Conservation (phyloP, 2,113 vertebrate genomes). For the Oceanodroma tethys region DNA sequence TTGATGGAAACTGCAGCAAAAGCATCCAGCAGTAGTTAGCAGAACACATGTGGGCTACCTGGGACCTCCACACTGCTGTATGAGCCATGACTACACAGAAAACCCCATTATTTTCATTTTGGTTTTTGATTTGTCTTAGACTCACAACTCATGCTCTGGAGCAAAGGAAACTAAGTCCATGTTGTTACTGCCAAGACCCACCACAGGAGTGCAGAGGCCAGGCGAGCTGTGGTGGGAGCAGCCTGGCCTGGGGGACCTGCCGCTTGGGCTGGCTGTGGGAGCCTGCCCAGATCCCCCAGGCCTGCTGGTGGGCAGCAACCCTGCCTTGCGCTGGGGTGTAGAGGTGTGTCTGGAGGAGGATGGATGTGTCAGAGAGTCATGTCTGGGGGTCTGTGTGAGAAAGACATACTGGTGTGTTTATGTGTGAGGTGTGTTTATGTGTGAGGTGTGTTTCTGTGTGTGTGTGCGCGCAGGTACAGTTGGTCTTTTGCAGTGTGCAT, state of each 20-base stretch:
- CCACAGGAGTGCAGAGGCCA: not conserved
- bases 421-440: not conserved
- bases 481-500: not conserved
- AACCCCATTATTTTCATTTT: not conserved
- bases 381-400: not conserved
- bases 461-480: too few species aligned
- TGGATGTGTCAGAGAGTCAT: not conserved
- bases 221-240: rapidly evolving
- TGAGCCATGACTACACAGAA: not conserved
- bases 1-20: not conserved
- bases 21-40: not conserved
- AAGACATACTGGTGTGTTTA: not conserved
- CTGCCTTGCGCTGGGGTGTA: not conserved
- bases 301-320: not conserved
- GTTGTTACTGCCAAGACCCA: not conserved
- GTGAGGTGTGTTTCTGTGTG: not conserved
- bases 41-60: not conserved
- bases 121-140: not conserved
- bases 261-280: not conserved
- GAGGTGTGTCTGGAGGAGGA: not conserved
- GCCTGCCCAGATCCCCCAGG: not conserved
- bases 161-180: not conserved
- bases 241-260: not conserved
- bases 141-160: not conserved
- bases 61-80: not conserved